These are phyloP conservation scores for Phycodurus eques DNA, from an alignment of 2,113 vertebrate species.

Conservation along the genomic window DNA sequence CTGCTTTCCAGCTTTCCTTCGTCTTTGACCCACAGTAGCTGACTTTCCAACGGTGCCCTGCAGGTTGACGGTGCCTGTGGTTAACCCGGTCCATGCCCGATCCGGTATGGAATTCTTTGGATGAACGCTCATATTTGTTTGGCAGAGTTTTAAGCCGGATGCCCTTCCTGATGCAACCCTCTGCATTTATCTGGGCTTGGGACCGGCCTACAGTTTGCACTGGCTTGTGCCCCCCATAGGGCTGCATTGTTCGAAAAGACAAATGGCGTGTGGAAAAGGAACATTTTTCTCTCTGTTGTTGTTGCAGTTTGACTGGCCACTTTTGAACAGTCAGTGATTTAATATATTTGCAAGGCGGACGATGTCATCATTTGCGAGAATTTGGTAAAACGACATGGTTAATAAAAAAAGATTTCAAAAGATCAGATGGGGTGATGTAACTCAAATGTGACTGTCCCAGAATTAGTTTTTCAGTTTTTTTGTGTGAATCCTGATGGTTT, in stretches of 20 bases:
- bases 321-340: background rate
- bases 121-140: too few relatives aligned
- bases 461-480: background rate
- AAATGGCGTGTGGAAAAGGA: background rate
- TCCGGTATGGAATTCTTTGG: too few relatives aligned
- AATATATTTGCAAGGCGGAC: background rate
- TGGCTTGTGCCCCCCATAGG: too few relatives aligned
- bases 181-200: too few relatives aligned
- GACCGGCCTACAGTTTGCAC: too few relatives aligned
- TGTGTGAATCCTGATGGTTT: background rate
- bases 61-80: too few relatives aligned
- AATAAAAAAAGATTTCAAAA: background rate
- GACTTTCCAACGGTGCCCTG: too few relatives aligned
- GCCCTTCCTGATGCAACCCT: too few relatives aligned
- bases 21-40: too few relatives aligned
- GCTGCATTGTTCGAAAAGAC: background rate
- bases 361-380: background rate
- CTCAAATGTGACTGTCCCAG: background rate
- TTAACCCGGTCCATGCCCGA: too few relatives aligned
- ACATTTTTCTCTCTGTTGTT: background rate
- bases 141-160: too few relatives aligned
- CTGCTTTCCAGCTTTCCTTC: too few relatives aligned
- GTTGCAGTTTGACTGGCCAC: background rate
- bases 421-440: background rate
- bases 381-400: background rate